A percentile compares a stretch with the other conserved stretches of the same genome.
phyloP scores from a whole-genome alignment of 2,113 vertebrate species.

The Strigops habroptila region DNA sequence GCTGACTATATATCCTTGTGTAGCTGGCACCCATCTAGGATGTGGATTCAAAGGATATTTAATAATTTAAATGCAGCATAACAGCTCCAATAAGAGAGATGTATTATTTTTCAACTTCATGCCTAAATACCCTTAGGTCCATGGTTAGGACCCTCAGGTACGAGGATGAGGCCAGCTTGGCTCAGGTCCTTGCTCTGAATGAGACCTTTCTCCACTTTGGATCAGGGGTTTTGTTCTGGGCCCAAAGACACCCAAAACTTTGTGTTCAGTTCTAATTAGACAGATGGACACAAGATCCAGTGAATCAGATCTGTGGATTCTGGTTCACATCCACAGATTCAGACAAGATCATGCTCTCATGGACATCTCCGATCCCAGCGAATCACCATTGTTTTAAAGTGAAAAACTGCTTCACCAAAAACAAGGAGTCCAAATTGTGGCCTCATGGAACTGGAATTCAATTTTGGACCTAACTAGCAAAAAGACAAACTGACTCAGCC shows the following conservation, averaged over 20 bases:
- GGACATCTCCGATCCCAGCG: background rate
- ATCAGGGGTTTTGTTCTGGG: background rate
- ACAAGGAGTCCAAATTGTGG: background rate
- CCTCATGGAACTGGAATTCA: constrained; percentile 8
- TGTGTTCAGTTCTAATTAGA: background rate
- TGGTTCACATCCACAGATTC: background rate
- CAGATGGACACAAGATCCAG: background rate
- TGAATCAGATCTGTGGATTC: background rate
- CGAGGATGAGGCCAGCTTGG: background rate
- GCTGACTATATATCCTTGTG: background rate
- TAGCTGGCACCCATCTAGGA: background rate
- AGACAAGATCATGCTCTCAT: background rate
- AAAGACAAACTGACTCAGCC: background rate
- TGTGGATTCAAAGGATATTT: background rate
- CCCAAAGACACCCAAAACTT: background rate
- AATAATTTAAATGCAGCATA: background rate
- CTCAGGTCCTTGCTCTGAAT: background rate
- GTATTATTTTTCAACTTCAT: background rate
- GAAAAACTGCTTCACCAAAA: background rate
- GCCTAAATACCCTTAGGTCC: background rate
- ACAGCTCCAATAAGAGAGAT: background rate
- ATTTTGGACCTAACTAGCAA: background rate
- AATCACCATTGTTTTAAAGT: background rate
- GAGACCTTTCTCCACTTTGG: background rate
- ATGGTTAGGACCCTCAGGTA: background rate